phyloP scores from a whole-genome alignment of 2,797 vertebrate genomes.

The Echeneis naucrates region DNA sequence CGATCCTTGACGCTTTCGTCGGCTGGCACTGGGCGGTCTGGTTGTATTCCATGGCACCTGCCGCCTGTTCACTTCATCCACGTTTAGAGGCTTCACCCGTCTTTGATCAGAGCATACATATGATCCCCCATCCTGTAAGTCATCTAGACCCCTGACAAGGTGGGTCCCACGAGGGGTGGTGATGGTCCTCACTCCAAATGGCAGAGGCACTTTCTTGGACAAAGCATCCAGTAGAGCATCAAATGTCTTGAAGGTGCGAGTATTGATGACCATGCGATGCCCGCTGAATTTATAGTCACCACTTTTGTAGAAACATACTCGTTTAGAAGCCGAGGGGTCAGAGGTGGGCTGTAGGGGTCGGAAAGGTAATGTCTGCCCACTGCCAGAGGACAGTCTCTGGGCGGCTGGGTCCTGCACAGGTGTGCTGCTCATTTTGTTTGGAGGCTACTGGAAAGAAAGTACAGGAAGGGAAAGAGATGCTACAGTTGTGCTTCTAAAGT shows the following conservation, averaged over 20 bases:
- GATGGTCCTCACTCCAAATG: conserved; percentile 96
- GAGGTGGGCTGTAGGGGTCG: conserved; percentile 71
- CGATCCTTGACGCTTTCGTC: conserved; percentile 53
- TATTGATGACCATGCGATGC: conserved; percentile 91
- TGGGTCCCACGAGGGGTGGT: conserved; percentile 92
- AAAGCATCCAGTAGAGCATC: conserved; percentile 93
- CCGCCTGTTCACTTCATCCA: conserved; percentile 85
- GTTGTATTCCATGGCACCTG: conserved; percentile 92
- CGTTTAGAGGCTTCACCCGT: conserved; percentile 92
- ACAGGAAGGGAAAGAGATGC: background rate
- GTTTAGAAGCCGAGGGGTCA: conserved; percentile 88
- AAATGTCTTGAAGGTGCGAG: conserved; percentile 94
- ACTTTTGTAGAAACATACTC: conserved; percentile 96
- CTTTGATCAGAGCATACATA: conserved; percentile 94
- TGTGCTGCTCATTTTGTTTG: conserved; percentile 86
- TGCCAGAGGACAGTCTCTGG: conserved; percentile 79
- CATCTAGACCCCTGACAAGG: conserved; percentile 87
- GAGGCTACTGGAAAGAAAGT: conserved; percentile 41
- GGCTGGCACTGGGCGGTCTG: conserved; percentile 68
- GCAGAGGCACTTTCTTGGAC: conserved; percentile 93
- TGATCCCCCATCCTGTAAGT: conserved; percentile 92
- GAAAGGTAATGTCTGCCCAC: conserved; percentile 75
- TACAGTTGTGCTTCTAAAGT: background rate
- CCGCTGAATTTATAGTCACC: conserved; percentile 93
- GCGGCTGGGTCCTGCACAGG: conserved; percentile 81